Evolutionary conservation across 2,797 vertebrate species (phyloP), one percentile per base, ranked within the genome.

Genomic region (Zenarchopterus dispar): DNA sequence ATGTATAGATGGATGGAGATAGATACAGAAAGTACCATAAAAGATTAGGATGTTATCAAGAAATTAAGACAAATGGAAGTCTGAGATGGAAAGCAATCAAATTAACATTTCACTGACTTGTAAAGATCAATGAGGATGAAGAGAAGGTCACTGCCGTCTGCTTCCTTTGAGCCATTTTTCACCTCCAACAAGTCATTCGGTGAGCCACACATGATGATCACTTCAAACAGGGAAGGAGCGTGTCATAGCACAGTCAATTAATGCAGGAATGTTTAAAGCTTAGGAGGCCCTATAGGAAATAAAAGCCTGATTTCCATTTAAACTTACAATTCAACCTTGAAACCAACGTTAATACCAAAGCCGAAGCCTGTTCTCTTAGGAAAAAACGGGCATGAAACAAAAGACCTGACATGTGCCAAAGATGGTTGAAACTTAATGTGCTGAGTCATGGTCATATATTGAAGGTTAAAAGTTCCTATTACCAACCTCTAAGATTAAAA

Each of bases 41-140:
- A 39, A 39, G 36, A 36, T 36, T 1, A 31, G 28, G 22, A 49
- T 0, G n/a, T 6, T 16, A 24, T 7, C 21, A 42, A 23, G 2
- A 8, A 36, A 31, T 45, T 39, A 15, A 41, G 39, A 28, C 1
- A 23, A 44, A 21, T 49, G 4, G 11, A 44, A 6, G n/a, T 8
- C 43, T 10, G 26, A 51, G 4, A 0, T 0, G 6, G 8, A 28
- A 18, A 24, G 4, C 51, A 1, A 45, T 18, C 33, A 36, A 11
- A 36, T 13, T 9, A 36, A 10, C 9, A 18, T 19, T 42, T 61
- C 48, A 94, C 95, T 93, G 87, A 99, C 97, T 94, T 97, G 93
- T 95, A 97, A 64, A 98, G 93, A 85, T 99, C 96, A 56, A 99
- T 93, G 13, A 99, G 91, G 78, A 99, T 70, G 77, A 99, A 94